Evolutionary conservation across 1,140 invertebrate genomes (phyloP).

Genomic region (Caenorhabditis tropicalis): DNA sequence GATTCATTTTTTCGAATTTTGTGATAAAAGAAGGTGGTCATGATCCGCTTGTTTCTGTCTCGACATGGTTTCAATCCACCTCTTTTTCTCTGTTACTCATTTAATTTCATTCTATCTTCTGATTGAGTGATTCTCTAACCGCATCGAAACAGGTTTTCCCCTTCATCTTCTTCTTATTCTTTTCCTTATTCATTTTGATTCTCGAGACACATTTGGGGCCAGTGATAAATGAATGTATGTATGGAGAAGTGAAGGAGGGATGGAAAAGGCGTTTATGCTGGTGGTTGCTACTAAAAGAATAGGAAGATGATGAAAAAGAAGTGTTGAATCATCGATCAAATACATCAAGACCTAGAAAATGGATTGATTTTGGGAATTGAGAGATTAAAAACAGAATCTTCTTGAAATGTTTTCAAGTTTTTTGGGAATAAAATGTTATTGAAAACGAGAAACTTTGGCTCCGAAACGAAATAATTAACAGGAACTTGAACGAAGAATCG

Average conservation of each 20-base stretch:
- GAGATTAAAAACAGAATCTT: background rate
- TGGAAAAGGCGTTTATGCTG: background rate
- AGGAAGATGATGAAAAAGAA: background rate
- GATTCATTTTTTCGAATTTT: slow-evolving; percentile 28
- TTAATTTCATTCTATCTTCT: background rate
- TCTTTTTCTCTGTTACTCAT: slow-evolving; percentile 18
- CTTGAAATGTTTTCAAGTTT: no score
- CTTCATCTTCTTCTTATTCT: background rate
- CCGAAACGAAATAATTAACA: background rate
- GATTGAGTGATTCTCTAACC: slow-evolving; percentile 35
- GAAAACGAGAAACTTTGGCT: no score
- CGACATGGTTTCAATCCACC: slow-evolving; percentile 23
- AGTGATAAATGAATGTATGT: slow-evolving; percentile 20
- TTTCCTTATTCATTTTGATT: slow-evolving; percentile 40
- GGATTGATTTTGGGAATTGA: background rate
- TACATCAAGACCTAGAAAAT: background rate
- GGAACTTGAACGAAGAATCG: slow-evolving; percentile 31
- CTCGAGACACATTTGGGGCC: slow-evolving; percentile 40
- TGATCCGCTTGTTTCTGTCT: slow-evolving; percentile 25
- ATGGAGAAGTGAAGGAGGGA: background rate
- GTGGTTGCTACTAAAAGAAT: background rate
- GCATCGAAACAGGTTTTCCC: slow-evolving; percentile 16
- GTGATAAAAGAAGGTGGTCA: background rate
- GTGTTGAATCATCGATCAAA: background rate
- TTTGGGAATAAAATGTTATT: no score